Conservation (phyloP, 2,113 vertebrate genomes). For the Proterorhinus semilunaris region DNA sequence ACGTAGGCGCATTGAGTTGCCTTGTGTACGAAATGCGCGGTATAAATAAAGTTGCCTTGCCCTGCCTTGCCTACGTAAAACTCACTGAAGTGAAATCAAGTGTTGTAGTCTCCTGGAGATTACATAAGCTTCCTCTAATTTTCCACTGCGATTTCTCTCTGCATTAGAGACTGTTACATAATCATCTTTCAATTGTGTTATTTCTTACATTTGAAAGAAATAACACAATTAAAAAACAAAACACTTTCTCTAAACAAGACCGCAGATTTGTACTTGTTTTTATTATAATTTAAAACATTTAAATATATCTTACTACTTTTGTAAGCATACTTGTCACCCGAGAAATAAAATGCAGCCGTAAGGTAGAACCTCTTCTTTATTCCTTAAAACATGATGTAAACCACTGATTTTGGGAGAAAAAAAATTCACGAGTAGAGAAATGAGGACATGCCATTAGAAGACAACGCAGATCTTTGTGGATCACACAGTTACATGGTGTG, state of each 20-base stretch:
- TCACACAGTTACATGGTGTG: too few relatives aligned
- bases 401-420: neutral
- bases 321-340: neutral
- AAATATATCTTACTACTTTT: neutral
- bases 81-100: constrained; percentile 36
- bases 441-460: neutral
- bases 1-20: too few relatives aligned
- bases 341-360: constrained; percentile 5
- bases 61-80: too few relatives aligned
- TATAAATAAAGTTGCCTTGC: too few relatives aligned
- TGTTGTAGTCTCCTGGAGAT: constrained; percentile 51
- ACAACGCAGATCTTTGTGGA: neutral
- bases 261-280: neutral
- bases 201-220: too few relatives aligned
- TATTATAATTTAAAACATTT: neutral
- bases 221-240: too few relatives aligned
- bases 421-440: constrained; percentile 1
- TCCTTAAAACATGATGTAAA: constrained; percentile 10
- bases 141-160: constrained; percentile 1
- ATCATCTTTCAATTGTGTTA: neutral
- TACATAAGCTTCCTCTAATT: constrained; percentile 38
- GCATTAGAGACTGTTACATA: neutral
- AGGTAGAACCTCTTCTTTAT: neutral
- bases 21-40: too few relatives aligned
- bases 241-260: too few relatives aligned